A percentile compares a stretch with the other conserved stretches of the same genome.
Evolutionary conservation across 2,797 vertebrate genomes (phyloP).

Genomic region (Decapterus maruadsi): DNA sequence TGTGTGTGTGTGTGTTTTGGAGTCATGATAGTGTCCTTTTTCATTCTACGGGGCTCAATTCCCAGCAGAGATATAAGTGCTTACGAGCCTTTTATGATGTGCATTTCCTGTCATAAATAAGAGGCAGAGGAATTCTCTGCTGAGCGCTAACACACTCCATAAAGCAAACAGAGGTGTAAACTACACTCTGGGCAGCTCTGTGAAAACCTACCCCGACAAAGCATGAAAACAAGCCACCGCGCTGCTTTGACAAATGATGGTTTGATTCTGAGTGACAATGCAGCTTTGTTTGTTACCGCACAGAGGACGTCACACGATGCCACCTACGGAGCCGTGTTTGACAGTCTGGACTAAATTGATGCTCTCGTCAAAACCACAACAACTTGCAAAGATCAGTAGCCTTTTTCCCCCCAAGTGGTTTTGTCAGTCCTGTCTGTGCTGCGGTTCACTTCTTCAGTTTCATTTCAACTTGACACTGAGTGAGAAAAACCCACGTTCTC

Average conservation of each 20-base stretch:
- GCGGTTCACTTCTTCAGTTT: too few relatives aligned
- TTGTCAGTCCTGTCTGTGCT: too few relatives aligned
- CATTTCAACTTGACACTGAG: too few relatives aligned
- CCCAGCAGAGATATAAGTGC: constrained; percentile 69
- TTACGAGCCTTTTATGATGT: constrained; percentile 79
- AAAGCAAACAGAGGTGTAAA: constrained; percentile 77
- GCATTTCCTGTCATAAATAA: constrained; percentile 86
- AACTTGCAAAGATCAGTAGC: too few relatives aligned
- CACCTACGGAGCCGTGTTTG: too few relatives aligned
- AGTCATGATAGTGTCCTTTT: constrained; percentile 53
- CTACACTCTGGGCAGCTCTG: constrained; percentile 36
- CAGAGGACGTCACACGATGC: too few relatives aligned
- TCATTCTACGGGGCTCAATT: constrained; percentile 49
- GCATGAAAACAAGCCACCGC: neutral
- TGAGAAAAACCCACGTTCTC: too few relatives aligned
- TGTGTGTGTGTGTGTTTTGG: constrained; percentile 38
- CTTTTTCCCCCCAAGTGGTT: too few relatives aligned
- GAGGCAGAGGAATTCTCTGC: constrained; percentile 69
- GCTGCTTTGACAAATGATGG: neutral
- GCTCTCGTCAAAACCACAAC: too few relatives aligned
- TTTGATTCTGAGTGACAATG: neutral
- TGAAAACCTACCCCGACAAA: constrained; percentile 41
- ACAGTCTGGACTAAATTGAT: too few relatives aligned
- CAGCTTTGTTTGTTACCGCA: neutral
- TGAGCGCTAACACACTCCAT: constrained; percentile 72